phyloP scores from a whole-genome alignment of 2,797 vertebrate species.

The Parotocinclus haroldoi region DNA sequence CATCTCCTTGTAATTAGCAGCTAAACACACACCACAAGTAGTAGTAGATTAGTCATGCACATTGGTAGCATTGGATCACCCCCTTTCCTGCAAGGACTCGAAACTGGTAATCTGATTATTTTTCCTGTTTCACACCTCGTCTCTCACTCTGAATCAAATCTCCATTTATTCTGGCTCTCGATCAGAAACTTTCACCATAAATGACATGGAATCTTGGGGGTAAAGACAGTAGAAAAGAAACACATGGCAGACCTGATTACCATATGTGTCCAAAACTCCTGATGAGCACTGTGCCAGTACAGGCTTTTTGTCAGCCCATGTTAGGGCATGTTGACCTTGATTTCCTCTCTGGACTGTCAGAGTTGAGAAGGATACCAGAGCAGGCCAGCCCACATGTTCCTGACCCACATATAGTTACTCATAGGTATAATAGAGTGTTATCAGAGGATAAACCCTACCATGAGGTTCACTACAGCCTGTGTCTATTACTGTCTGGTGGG shows the following conservation, averaged over 20 bases:
- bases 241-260: conserved; percentile 39
- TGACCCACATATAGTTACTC: conserved; percentile 60
- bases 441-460: conserved; percentile 35
- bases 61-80: conserved; percentile 34
- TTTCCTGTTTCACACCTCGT: conserved; percentile 33
- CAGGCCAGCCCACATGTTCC: conserved; percentile 45
- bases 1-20: conserved; percentile 39
- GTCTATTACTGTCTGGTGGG: conserved; percentile 35
- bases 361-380: background rate
- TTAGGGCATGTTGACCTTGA: conserved; percentile 50
- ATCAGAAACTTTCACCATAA: too few species aligned
- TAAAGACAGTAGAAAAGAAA: conserved; percentile 3
- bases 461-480: conserved; percentile 41
- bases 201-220: conserved; percentile 11
- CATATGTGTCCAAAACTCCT: conserved; percentile 24
- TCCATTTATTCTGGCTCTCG: conserved; percentile 33
- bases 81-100: conserved; percentile 30
- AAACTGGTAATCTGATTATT: conserved; percentile 38
- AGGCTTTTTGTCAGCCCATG: conserved; percentile 43
- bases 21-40: conserved; percentile 25
- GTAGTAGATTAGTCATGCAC: background rate
- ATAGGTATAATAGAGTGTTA: conserved; percentile 45
- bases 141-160: conserved; percentile 41
- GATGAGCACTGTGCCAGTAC: conserved; percentile 42
- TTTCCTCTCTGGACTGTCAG: conserved; percentile 21